Conservation (phyloP, 2,113 vertebrate species). For the Plecturocebus donacophilus region DNA sequence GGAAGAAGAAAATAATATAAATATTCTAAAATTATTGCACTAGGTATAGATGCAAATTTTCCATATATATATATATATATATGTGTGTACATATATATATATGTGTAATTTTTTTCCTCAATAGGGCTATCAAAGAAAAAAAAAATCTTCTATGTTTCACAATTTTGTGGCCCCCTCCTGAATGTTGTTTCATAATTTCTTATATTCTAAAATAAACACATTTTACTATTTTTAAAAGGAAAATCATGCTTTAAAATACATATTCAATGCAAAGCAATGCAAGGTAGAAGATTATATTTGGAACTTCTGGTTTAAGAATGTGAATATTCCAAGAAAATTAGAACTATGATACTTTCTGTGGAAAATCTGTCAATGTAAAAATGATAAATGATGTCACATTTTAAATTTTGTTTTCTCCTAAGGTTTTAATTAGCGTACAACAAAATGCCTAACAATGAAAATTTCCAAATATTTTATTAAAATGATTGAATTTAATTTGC, state of each 20-base stretch:
- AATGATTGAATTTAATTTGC: background rate
- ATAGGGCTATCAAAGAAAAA: background rate
- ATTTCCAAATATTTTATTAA: background rate
- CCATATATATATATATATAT: background rate
- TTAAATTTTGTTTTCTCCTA: background rate
- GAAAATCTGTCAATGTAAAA: background rate
- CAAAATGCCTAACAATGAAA: background rate
- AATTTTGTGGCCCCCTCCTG: rapidly evolving
- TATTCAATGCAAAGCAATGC: background rate
- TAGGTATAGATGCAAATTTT: background rate
- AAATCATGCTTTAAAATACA: background rate
- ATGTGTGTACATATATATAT: background rate
- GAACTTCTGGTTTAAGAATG: background rate
- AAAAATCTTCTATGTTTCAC: background rate
- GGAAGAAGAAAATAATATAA: background rate
- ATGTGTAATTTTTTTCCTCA: background rate
- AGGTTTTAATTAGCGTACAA: slow-evolving; percentile 2
- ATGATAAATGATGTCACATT: background rate
- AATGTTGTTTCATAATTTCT: background rate
- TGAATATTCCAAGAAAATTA: background rate
- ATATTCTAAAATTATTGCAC: background rate
- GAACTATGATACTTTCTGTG: background rate
- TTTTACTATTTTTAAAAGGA: background rate
- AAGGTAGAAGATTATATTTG: background rate
- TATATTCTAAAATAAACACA: background rate